Conservation (phyloP, 2,888 invertebrate species). For the Abrostola tripartita region DNA sequence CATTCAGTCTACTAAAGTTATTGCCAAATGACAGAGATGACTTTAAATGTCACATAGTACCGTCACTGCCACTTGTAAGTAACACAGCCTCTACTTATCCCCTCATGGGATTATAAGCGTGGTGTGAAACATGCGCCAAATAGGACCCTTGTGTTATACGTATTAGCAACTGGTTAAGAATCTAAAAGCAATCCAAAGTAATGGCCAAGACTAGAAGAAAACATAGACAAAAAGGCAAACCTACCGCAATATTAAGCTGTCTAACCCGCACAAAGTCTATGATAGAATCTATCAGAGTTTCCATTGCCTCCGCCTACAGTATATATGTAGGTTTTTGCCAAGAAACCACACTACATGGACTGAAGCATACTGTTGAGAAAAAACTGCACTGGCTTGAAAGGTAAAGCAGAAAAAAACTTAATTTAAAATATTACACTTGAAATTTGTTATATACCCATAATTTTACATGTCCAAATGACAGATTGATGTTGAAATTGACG, state of each 20-base stretch:
- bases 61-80: no score
- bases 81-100: neutral
- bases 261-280: slow-evolving; percentile 71
- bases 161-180: neutral
- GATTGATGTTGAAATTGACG: slow-evolving; percentile 24
- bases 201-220: slow-evolving; percentile 50
- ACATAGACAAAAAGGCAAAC: slow-evolving; percentile 51
- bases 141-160: neutral
- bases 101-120: neutral
- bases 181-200: neutral
- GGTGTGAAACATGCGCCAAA: neutral
- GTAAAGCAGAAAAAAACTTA: slow-evolving; percentile 56
- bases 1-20: no score
- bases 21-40: no score
- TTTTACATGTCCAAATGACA: slow-evolving; percentile 46
- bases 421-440: slow-evolving; percentile 16
- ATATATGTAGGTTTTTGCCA: slow-evolving; percentile 77
- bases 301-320: slow-evolving; percentile 63
- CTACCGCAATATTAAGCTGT: slow-evolving; percentile 75
- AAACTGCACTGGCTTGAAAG: slow-evolving; percentile 80
- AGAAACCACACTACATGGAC: slow-evolving; percentile 82
- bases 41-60: no score
- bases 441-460: slow-evolving; percentile 34
- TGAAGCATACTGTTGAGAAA: slow-evolving; percentile 81
- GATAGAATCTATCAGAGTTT: slow-evolving; percentile 60